Evolutionary conservation across 2,113 vertebrate genomes (phyloP).

Genomic region (Neofelis nebulosa): DNA sequence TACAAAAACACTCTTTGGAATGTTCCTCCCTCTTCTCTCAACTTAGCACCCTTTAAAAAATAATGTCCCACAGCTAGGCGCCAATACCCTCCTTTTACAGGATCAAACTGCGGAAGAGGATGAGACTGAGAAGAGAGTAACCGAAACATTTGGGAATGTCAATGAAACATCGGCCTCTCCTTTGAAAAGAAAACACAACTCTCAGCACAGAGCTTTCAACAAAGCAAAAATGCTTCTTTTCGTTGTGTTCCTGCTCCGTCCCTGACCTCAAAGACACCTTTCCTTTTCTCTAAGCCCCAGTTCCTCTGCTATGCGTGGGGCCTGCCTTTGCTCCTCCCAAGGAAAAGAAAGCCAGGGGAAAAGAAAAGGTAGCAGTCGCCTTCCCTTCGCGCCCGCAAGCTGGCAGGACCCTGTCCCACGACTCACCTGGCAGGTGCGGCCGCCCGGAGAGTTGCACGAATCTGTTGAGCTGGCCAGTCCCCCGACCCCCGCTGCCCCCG

Average conservation of each 20-base stretch:
- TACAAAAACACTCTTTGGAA: slow-evolving; percentile 3
- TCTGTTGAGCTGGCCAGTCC: slow-evolving; percentile 82
- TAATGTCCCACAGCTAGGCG: slow-evolving; percentile 14
- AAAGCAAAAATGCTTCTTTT: slow-evolving; percentile 2
- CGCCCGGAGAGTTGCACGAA: slow-evolving; percentile 93
- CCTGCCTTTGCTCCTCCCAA: slow-evolving; percentile 40
- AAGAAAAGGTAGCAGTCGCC: slow-evolving; percentile 16
- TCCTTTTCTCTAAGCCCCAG: not conserved
- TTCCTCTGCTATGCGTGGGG: slow-evolving; percentile 6
- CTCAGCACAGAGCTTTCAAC: not conserved
- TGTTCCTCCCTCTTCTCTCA: slow-evolving; percentile 7
- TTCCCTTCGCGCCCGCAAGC: slow-evolving; percentile 21
- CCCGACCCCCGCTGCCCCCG: slow-evolving; percentile 70
- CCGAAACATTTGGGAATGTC: slow-evolving; percentile 54
- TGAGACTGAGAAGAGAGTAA: not conserved
- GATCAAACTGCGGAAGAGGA: slow-evolving; percentile 35
- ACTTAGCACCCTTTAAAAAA: slow-evolving; percentile 39
- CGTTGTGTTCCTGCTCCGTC: not conserved
- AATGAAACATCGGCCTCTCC: slow-evolving; percentile 48
- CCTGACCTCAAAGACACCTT: slow-evolving; percentile 69
- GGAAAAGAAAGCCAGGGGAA: slow-evolving; percentile 9
- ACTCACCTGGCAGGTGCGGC: slow-evolving; percentile 92
- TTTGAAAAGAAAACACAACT: slow-evolving; percentile 46
- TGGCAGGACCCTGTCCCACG: not conserved
- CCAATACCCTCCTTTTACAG: slow-evolving; percentile 51